Percentiles rank a stretch among this genome's conserved stretches.
Evolutionary conservation across 2,797 vertebrate species (phyloP).

Genomic region (Pseudochirops corinnae): DNA sequence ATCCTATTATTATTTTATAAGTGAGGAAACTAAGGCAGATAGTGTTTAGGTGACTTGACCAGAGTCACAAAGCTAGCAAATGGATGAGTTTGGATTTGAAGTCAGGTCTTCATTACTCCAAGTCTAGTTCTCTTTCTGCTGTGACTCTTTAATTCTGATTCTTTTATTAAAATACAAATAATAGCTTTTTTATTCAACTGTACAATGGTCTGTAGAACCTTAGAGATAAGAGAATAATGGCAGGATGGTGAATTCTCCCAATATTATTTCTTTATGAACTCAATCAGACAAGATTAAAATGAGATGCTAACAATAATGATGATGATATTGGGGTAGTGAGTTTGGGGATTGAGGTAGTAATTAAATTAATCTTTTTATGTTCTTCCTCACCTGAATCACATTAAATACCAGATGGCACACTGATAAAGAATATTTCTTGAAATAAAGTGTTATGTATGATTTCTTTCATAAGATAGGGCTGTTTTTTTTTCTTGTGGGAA

Average conservation of each 20-base stretch:
- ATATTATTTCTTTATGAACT: not conserved
- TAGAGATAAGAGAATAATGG: not conserved
- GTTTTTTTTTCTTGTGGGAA: not conserved
- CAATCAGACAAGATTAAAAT: not conserved
- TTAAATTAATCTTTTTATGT: not conserved
- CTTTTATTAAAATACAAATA: not conserved
- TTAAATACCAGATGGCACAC: not conserved
- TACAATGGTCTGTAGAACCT: not conserved
- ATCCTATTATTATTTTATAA: not conserved
- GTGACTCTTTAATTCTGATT: not conserved
- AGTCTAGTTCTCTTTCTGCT: not conserved
- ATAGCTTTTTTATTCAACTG: not conserved
- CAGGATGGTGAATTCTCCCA: not conserved
- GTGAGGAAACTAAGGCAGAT: not conserved
- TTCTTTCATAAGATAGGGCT: not conserved
- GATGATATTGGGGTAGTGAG: not conserved
- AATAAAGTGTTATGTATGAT: not conserved
- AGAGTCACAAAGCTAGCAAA: not conserved
- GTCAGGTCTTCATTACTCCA: not conserved
- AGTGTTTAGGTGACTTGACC: not conserved
- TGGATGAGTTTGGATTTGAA: not conserved
- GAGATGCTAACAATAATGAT: not conserved
- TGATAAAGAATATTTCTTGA: not conserved
- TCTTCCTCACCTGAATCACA: constrained; percentile 2
- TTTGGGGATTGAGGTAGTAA: not conserved